Evolutionary conservation across 2,888 invertebrate species (phyloP), one percentile per base, ranked within the genome.

Genomic region (Uropetala carovei): DNA sequence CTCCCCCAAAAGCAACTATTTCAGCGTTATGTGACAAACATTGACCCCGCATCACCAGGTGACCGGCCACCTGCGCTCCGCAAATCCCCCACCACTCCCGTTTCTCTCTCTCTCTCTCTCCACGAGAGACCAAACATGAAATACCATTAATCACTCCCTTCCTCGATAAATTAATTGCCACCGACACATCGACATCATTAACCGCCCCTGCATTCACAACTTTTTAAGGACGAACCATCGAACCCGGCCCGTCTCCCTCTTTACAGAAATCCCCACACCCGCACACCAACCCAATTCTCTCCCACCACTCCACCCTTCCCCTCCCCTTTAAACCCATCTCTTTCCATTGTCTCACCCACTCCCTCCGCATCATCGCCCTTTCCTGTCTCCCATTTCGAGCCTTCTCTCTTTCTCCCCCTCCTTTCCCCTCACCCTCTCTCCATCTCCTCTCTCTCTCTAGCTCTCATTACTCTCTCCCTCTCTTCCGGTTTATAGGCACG

Each of bases 91-190:
- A 4, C n/a, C 14, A 4, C n/a, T 64, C n/a, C 14, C 43, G 16
- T 82, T 14, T 9, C 14, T 43, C 82, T 14, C 30, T 43, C 43
- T 82, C 3, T 9, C 14, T 43, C 82, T 14, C 30, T 43, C 43
- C 82, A 16, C 82, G n/a, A 27, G 30, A n/a, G 30, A 75, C 75
- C n/a, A 43, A 83, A 57, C 83, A 27, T 27, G 58, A 59, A 89
- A 89, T 60, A 64, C 64, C 89, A 89, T 89, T 89, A 89, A 89
- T 89, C 89, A 89, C 89, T 30, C 89, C 64, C 58, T 89, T 64
- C 30, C 89, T 30, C 60, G 89, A 89, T 89, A 60, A 89, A 89
- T 89, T 89, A 89, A 89, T 89, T 89, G 89, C 89, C 43, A 30
- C 89, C 18, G 89, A 89, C 89, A n/a, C 64, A 60, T 43, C 59